These are phyloP conservation scores for Macrostomum cliftonense DNA, from an alignment of 2,888 invertebrate genomes.

Conservation along the genomic window DNA sequence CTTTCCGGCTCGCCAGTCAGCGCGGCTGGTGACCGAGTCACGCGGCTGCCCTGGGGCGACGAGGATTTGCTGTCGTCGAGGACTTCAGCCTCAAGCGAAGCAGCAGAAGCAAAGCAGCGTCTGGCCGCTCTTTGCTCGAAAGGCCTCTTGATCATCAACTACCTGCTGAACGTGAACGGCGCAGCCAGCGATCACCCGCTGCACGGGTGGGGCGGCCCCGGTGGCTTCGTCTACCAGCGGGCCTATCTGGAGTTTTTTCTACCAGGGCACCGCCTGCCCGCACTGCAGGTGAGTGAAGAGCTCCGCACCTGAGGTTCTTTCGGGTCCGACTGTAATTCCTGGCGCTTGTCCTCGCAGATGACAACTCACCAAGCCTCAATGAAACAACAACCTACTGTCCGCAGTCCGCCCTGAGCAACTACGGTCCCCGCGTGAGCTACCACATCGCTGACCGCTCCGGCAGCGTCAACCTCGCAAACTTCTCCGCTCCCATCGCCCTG, in stretches of 20 bases:
- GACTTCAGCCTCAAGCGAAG: too few relatives aligned
- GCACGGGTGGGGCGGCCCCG: slow-evolving; percentile 44
- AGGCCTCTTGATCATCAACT: slow-evolving; percentile 44
- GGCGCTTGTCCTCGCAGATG: too few relatives aligned
- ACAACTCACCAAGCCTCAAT: too few relatives aligned
- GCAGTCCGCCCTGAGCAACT: slow-evolving; percentile 39
- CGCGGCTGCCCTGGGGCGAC: slow-evolving; percentile 43
- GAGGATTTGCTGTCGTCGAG: slow-evolving; percentile 30
- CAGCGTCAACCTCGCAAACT: background rate
- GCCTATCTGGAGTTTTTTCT: slow-evolving; percentile 45
- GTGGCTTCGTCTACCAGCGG: slow-evolving; percentile 46
- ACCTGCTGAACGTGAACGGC: slow-evolving; percentile 45
- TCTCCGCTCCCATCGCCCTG: slow-evolving; percentile 40
- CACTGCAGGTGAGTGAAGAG: too few relatives aligned
- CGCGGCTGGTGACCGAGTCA: slow-evolving; percentile 38
- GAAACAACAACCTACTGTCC: too few relatives aligned
- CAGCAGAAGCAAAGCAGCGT: slow-evolving; percentile 16
- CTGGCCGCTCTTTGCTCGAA: slow-evolving; percentile 37
- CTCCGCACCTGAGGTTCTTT: too few relatives aligned
- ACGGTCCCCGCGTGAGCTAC: slow-evolving; percentile 42
- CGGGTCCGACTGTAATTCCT: too few relatives aligned
- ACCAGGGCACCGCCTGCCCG: background rate
- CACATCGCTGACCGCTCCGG: slow-evolving; percentile 40
- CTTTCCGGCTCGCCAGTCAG: slow-evolving; percentile 34
- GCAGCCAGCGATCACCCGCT: slow-evolving; percentile 39